A percentile compares a stretch with the other conserved stretches of the same genome.
phyloP scores from a whole-genome alignment of 2,113 vertebrate species.

The Eublepharis macularius region DNA sequence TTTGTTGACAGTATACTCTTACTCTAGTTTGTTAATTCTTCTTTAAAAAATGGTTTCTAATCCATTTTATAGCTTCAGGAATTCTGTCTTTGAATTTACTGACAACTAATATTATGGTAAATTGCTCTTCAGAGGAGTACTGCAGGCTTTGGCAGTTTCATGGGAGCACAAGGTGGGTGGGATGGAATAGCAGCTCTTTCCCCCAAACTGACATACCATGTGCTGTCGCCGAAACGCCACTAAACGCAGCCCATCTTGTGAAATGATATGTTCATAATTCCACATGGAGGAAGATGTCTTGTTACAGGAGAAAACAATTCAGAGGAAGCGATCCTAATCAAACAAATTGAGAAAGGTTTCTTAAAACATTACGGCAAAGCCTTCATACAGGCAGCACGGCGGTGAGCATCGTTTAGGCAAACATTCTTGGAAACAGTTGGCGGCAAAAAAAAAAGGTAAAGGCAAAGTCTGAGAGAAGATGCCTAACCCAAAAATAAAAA shows the following conservation, averaged over 20 bases:
- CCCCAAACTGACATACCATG: slow-evolving; percentile 57
- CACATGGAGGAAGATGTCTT: slow-evolving; percentile 48
- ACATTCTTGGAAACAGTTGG: slow-evolving; percentile 22
- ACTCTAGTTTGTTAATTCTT: slow-evolving; percentile 88
- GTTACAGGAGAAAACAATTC: slow-evolving; percentile 48
- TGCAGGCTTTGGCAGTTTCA: slow-evolving; percentile 63
- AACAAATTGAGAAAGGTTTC: slow-evolving; percentile 68
- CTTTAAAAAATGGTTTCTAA: slow-evolving; percentile 83
- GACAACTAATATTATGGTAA: slow-evolving; percentile 83
- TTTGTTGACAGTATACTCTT: slow-evolving; percentile 90
- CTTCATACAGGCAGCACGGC: not conserved
- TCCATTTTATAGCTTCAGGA: slow-evolving; percentile 88
- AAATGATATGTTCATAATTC: slow-evolving; percentile 57
- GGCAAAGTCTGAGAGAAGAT: not conserved
- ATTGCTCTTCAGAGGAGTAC: slow-evolving; percentile 70
- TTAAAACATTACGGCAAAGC: slow-evolving; percentile 29
- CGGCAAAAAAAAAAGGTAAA: not conserved
- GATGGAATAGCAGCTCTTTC: slow-evolving; percentile 58
- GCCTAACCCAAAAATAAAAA: not conserved
- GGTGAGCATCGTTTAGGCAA: slow-evolving; percentile 27
- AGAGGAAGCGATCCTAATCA: slow-evolving; percentile 57
- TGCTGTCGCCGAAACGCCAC: slow-evolving; percentile 52
- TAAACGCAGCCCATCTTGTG: slow-evolving; percentile 60
- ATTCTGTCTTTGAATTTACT: slow-evolving; percentile 81
- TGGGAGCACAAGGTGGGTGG: slow-evolving; percentile 77